A percentile compares a stretch with the other conserved stretches of the same genome.
Conservation (phyloP, 2,113 vertebrate species). For the Gracilinanus agilis region DNA sequence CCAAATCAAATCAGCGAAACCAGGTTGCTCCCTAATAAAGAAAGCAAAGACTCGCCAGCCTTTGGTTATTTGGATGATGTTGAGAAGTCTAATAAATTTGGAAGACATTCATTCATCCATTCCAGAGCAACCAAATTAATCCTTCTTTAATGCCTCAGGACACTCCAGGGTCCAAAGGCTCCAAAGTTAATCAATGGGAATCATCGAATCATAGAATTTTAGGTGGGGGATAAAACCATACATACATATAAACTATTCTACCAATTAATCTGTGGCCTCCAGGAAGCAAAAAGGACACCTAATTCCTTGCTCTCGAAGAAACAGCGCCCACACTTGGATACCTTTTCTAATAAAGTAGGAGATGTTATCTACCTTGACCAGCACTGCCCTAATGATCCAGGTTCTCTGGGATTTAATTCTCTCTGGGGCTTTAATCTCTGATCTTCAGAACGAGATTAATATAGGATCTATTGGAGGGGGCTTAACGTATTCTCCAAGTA, state of each 20-base stretch:
- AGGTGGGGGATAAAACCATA: background rate
- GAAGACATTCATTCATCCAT: background rate
- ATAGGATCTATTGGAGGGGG: background rate
- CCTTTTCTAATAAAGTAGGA: slow-evolving; percentile 33
- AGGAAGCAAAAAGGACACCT: background rate
- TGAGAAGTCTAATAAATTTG: slow-evolving; percentile 1
- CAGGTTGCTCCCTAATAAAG: background rate
- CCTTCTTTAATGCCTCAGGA: background rate
- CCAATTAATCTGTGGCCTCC: background rate
- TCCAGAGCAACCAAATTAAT: background rate
- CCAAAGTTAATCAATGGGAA: background rate
- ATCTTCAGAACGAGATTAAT: background rate
- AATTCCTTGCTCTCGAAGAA: background rate
- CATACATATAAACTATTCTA: background rate
- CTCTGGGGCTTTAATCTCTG: slow-evolving; percentile 21
- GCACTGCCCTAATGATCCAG: background rate
- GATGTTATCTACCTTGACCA: slow-evolving; percentile 51
- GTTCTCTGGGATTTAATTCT: slow-evolving; percentile 32
- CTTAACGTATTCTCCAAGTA: background rate
- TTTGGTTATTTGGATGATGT: background rate
- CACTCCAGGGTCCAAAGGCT: background rate
- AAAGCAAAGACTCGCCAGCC: background rate
- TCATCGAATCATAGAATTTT: background rate
- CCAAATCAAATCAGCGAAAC: background rate
- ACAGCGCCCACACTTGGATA: background rate